Percentiles rank a stretch among this genome's conserved stretches.
phyloP scores from a whole-genome alignment of 2,888 invertebrate species.

The Neoaliturus tenellus region DNA sequence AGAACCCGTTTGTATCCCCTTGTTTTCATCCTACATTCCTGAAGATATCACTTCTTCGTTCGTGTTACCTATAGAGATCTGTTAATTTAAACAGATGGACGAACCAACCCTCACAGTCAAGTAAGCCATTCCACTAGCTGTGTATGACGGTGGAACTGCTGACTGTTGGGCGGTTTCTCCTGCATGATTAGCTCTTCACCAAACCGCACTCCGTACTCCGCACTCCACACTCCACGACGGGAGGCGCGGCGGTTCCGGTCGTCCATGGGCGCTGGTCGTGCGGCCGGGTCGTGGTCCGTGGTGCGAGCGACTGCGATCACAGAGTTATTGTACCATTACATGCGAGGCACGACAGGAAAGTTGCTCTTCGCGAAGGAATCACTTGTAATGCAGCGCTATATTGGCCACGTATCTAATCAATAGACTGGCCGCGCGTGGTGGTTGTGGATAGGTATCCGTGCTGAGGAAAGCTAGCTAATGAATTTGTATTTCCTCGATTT shows the following conservation, averaged over 20 bases:
- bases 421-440: neutral
- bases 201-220: too few relatives aligned
- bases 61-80: too few relatives aligned
- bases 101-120: too few relatives aligned
- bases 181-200: neutral
- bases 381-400: neutral
- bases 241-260: neutral
- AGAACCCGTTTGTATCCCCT: too few relatives aligned
- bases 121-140: too few relatives aligned
- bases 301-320: neutral
- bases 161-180: neutral
- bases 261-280: neutral
- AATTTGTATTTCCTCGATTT: too few relatives aligned
- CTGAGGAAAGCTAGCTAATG: too few relatives aligned
- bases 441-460: too few relatives aligned
- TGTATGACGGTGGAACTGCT: neutral
- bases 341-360: neutral
- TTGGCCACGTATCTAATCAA: neutral
- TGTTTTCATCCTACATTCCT: too few relatives aligned
- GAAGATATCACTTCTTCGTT: too few relatives aligned
- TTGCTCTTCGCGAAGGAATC: neutral
- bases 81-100: too few relatives aligned
- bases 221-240: too few relatives aligned
- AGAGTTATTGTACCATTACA: slow-evolving; percentile 10
- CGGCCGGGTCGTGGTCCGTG: neutral